Evolutionary conservation across 2,888 invertebrate genomes (phyloP), one percentile per base, ranked within the genome.

Genomic region (Cerceris ruficornis): DNA sequence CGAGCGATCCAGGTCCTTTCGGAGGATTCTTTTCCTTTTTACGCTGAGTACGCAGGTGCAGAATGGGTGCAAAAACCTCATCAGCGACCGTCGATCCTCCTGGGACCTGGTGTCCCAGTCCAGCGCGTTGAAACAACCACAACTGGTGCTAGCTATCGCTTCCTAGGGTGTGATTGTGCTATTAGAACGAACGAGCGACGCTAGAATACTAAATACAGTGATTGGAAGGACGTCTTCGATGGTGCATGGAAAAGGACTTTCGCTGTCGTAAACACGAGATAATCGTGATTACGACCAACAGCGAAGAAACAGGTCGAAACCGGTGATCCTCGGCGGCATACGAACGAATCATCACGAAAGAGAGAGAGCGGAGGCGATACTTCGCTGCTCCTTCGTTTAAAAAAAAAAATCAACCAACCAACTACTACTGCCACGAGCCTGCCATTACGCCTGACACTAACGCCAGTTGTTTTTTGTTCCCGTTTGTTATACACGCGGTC

Each of bases 391-490:
- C 50, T 50, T n/a, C 50, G 13, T n/a, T n/a, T 2, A 50, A 11
- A 46, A 8, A 46, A 46, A 8, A 46, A 28, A 28, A 28, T 28
- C 28, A 28, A 28, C 28, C 28, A 28, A 28, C 28, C 28, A 28
- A 14, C 54, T 13, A 54, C 57, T 50, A 77, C 70, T 80, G 83
- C 81, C 80, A 80, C 82, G 75, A 79, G 79, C 28, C 28, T 28
- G 28, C 73, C 72, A 67, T 76, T 76, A 82, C 75, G 80, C 67
- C 79, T 75, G 72, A 85, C 83, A 86, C 85, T 86, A 86, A 86
- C 85, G 69, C 75, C 74, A 28, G 65, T 71, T 83, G 78, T 85
- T 85, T 84, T 94, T 94, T 93, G 94, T 95, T 94, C 94, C 94
- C 94, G 94, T 94, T 90, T 89, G 90, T 91, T 89, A 83, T 88